phyloP scores from a whole-genome alignment of 2,888 invertebrate genomes.

The Scrobipalpa atriplicella region DNA sequence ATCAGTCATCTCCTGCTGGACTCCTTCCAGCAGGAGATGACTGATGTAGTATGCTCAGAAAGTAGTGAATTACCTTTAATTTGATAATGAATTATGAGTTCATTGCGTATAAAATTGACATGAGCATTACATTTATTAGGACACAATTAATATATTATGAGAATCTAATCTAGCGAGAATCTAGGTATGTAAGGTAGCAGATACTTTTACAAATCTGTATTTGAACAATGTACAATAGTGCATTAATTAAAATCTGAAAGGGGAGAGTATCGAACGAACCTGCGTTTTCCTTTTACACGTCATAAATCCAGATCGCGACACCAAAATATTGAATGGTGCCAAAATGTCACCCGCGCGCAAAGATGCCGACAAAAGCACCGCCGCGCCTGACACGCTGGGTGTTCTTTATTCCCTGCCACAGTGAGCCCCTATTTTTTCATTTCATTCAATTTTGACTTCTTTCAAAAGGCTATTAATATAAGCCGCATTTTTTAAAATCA shows the following conservation, averaged over 20 bases:
- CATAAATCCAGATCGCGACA: conserved; percentile 80
- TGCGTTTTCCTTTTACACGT: conserved; percentile 68
- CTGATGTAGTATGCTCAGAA: no score
- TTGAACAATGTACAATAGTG: not conserved
- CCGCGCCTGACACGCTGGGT: conserved; percentile 78
- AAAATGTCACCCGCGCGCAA: conserved; percentile 80
- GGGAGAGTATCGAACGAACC: conserved; percentile 30
- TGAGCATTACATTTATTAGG: no score
- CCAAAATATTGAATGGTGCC: conserved; percentile 82
- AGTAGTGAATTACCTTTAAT: no score
- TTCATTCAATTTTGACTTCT: conserved; percentile 83
- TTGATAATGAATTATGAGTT: no score
- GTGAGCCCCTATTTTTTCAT: conserved; percentile 80
- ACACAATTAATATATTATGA: no score
- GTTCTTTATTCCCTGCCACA: conserved; percentile 72
- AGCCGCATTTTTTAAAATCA: conserved; percentile 80
- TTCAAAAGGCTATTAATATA: conserved; percentile 82
- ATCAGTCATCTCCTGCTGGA: no score
- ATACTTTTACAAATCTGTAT: not conserved
- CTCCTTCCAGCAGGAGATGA: no score
- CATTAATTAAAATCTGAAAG: conserved; percentile 15
- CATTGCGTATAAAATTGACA: no score
- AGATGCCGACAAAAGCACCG: conserved; percentile 77
- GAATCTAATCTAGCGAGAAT: no score
- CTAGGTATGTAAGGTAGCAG: no score